Evolutionary conservation across 2,888 invertebrate genomes (phyloP).

Genomic region (Dascillus cervinus): DNA sequence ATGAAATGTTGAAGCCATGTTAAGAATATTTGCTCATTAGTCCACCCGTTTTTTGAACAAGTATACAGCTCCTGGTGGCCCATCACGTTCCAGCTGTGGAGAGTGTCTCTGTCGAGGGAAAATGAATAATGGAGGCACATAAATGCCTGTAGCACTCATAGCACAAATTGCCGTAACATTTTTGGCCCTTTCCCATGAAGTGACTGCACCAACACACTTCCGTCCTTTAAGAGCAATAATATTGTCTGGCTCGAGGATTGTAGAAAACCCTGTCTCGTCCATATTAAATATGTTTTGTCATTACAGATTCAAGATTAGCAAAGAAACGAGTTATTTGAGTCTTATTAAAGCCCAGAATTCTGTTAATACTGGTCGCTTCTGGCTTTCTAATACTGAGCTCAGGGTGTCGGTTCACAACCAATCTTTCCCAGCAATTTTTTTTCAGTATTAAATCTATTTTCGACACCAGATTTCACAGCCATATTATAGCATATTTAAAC

Average conservation of each 20-base stretch:
- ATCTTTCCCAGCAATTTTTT: slow-evolving; percentile 2
- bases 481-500: slow-evolving; percentile 5
- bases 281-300: slow-evolving; percentile 1
- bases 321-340: too few relatives aligned
- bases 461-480: slow-evolving; percentile 2
- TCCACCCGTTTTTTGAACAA: slow-evolving; percentile 11
- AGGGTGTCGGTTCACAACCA: slow-evolving; percentile 2
- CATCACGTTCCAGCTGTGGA: too few relatives aligned
- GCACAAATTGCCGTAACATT: slow-evolving; percentile 8
- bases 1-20: slow-evolving; percentile 7
- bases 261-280: slow-evolving; percentile 3
- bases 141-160: too few relatives aligned
- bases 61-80: slow-evolving; percentile 8
- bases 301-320: slow-evolving; percentile 2
- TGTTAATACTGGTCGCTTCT: too few relatives aligned
- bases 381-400: too few relatives aligned
- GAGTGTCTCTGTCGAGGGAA: slow-evolving; percentile 7
- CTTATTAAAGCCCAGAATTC: too few relatives aligned
- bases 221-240: slow-evolving; percentile 8
- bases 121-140: slow-evolving; percentile 9
- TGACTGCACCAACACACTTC: slow-evolving; percentile 7
- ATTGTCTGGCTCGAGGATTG: slow-evolving; percentile 7
- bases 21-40: slow-evolving; percentile 9
- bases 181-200: slow-evolving; percentile 7
- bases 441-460: slow-evolving; percentile 4